Conservation (phyloP, 2,797 vertebrate species). For the Microchirus variegatus region DNA sequence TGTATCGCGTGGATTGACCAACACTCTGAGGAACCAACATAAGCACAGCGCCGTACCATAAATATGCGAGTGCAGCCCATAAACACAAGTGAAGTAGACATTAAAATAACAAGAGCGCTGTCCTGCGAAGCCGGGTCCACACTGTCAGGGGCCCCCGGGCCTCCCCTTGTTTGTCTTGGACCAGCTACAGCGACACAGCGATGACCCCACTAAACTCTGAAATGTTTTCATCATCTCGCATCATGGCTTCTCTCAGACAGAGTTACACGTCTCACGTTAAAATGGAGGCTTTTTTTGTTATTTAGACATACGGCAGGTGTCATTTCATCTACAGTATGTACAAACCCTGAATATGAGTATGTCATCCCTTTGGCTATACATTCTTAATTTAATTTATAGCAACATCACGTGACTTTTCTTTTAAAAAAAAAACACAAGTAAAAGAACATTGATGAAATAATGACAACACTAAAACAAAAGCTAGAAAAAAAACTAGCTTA, state of each 20-base stretch:
- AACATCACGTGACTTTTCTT: no score
- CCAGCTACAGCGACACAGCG: slow-evolving; percentile 41
- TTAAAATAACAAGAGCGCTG: slow-evolving; percentile 47
- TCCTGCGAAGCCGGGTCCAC: slow-evolving; percentile 30
- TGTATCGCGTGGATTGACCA: slow-evolving; percentile 1
- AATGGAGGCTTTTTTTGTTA: not conserved
- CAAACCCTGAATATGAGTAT: no score
- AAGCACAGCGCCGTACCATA: slow-evolving; percentile 35
- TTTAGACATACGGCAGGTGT: not conserved
- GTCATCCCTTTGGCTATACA: no score
- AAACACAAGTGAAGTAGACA: slow-evolving; percentile 36
- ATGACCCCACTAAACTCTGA: slow-evolving; percentile 42
- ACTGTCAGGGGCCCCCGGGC: slow-evolving; percentile 6
- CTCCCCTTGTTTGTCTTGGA: slow-evolving; percentile 61
- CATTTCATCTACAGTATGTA: no score
- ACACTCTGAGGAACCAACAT: slow-evolving; percentile 31
- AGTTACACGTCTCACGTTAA: not conserved
- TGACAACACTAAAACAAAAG: no score
- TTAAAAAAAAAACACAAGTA: no score
- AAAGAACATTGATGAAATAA: no score
- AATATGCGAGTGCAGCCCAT: slow-evolving; percentile 28
- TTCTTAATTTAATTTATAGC: no score
- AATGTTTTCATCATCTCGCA: not conserved
- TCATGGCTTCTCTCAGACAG: not conserved
- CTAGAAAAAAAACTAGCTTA: no score